Evolutionary conservation across 2,797 vertebrate species (phyloP).

Genomic region (Fringilla coelebs): DNA sequence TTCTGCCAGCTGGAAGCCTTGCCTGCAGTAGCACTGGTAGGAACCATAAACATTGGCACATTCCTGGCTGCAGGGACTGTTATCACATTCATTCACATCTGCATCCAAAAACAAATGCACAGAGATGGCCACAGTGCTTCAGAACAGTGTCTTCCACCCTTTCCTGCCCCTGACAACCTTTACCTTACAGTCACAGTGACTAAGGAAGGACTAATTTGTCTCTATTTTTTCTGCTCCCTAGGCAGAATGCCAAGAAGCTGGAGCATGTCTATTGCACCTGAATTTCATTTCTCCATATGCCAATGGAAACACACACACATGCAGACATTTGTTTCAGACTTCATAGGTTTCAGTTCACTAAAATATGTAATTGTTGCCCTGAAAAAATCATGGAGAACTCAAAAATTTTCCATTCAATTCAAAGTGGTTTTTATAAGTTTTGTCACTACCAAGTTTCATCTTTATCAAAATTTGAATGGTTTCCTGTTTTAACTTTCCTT

Average conservation of each 20-base stretch:
- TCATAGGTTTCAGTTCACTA: neutral
- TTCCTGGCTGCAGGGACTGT: conserved; percentile 91
- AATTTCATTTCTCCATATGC: neutral
- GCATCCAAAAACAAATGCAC: conserved; percentile 41
- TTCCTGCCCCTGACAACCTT: neutral
- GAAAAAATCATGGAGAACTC: neutral
- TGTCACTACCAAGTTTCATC: neutral
- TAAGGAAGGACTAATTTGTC: neutral
- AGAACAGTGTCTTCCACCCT: neutral
- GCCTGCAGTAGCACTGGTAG: conserved; percentile 96
- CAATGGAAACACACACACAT: neutral
- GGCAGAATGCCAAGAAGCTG: neutral
- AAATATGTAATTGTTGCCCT: neutral
- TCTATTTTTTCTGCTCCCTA: neutral
- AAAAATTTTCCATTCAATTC: neutral
- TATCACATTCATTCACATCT: conserved; percentile 93
- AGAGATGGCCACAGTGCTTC: neutral
- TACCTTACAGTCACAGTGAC: neutral
- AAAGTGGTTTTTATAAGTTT: neutral
- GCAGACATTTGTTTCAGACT: neutral
- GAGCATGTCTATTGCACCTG: neutral
- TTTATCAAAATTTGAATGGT: neutral
- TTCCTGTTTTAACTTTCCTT: neutral
- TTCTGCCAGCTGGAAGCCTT: conserved; percentile 91
- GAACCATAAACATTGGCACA: conserved; percentile 97